A percentile compares a stretch with the other conserved stretches of the same genome.
These are phyloP conservation scores for Avahi laniger DNA, from an alignment of 2,797 vertebrate genomes.

Conservation along the genomic window DNA sequence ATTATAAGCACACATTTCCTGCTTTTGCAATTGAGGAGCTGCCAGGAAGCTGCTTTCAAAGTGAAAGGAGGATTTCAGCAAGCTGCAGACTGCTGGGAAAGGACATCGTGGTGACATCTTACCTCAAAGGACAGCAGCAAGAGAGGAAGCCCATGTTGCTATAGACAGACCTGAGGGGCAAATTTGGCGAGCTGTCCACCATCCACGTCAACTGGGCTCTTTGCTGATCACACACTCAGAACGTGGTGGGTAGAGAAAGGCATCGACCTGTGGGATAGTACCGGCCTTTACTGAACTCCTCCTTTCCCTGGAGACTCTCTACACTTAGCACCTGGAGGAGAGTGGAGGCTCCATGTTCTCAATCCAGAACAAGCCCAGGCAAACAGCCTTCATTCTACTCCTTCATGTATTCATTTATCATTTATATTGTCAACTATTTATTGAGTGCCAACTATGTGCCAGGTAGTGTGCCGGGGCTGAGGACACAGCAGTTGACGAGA, in stretches of 20 bases:
- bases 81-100: background rate
- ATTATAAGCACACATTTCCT: background rate
- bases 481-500: background rate
- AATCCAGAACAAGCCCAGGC: background rate
- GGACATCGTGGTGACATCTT: background rate
- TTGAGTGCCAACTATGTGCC: background rate
- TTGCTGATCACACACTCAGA: background rate
- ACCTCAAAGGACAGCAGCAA: background rate
- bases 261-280: fast-evolving
- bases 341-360: background rate
- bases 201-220: fast-evolving
- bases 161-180: background rate
- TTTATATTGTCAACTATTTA: constrained; percentile 13
- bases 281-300: background rate
- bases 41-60: background rate
- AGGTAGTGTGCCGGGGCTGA: background rate
- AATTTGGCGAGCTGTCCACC: background rate
- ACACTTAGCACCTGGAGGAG: background rate
- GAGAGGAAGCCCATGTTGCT: background rate
- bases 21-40: background rate
- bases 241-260: background rate
- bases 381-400: background rate
- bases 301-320: background rate
- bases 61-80: background rate
- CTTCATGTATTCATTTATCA: background rate